Conservation (phyloP, 2,113 vertebrate species). For the Alces alces region DNA sequence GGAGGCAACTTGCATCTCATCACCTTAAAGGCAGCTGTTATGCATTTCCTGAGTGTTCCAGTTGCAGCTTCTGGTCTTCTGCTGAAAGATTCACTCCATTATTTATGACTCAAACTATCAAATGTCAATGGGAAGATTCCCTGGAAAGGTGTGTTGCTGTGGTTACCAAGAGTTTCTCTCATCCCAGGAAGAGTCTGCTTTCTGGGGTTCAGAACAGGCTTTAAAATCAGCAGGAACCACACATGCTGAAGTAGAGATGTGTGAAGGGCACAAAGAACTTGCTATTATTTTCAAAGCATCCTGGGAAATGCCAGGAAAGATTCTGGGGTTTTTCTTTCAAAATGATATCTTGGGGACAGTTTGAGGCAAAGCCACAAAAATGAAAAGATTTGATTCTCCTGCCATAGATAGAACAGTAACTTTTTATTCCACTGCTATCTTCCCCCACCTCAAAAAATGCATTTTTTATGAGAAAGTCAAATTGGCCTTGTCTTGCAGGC, state of each 20-base stretch:
- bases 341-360: constrained; percentile 49
- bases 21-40: constrained; percentile 67
- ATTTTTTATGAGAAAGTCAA: constrained; percentile 73
- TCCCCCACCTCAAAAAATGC: constrained; percentile 38
- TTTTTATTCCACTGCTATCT: constrained; percentile 59
- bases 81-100: constrained; percentile 69
- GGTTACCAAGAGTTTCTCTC: constrained; percentile 58
- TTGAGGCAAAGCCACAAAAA: constrained; percentile 14
- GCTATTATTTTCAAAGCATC: constrained; percentile 55
- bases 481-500: constrained; percentile 62
- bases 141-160: constrained; percentile 65
- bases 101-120: constrained; percentile 69
- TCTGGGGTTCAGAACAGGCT: constrained; percentile 16
- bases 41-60: constrained; percentile 59
- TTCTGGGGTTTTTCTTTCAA: constrained; percentile 49
- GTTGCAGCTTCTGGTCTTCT: constrained; percentile 72
- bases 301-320: constrained; percentile 40
- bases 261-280: constrained; percentile 36
- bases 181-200: constrained; percentile 46
- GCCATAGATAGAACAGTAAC: constrained; percentile 46
- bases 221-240: constrained; percentile 57
- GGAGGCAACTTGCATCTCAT: constrained; percentile 56
- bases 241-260: constrained; percentile 1
- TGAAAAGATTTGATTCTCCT: constrained; percentile 26
- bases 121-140: constrained; percentile 62